Base-by-base conservation (phyloP, 2,888 invertebrate species). In the Eucera pruinosa region DNA sequence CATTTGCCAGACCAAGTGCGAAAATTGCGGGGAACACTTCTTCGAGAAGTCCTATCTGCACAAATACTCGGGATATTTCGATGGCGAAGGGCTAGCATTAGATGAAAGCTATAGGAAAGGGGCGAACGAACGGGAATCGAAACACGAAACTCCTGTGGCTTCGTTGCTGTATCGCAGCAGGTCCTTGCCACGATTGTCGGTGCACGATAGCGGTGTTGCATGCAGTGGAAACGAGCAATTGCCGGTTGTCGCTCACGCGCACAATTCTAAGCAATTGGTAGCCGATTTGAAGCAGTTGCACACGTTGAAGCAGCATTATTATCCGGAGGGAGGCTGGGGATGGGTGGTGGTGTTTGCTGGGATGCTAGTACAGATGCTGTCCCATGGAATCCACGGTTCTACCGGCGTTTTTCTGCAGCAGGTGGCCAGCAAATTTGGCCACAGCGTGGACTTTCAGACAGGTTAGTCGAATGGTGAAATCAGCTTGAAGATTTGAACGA, bases 271-370 rank as follows among this genome's bases (percentile, higher is more conserved):
- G 6, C 92, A 93, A 77, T 91, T 94, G 52, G 93, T 94, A 18
- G 93, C 94, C 36, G 94, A 94, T 88, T 88, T 94, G 57, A 91
- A 94, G 65, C 94, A 94, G 86, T 92, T 95, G 85, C 93, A 96
- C 68, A 95, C 95, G 9, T 93, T 96, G 82, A 95, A 96, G 82
- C 96, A 96, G 87, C 96, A 97, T 89, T 97, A 97, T 93, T 97
- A 97, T 92, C 97, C 97, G 39, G 97, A 97, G 92, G 97, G 97
- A 7, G 97, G 97, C 0, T 97, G 97, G 97, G 97, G 97, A 6
- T 97, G 97, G 96, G 94, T 96, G 64, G 95, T 97, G 62, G 94
- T 96, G 1, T 93, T 94, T 20, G 96, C 95, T 30, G 96, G 95
- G 20, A 94, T 96, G 25, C 92, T 96, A 27, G 96, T 95, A 43